A percentile compares a stretch with the other conserved stretches of the same genome.
phyloP scores from a whole-genome alignment of 2,888 invertebrate genomes.

The Microctonus aethiopoides region DNA sequence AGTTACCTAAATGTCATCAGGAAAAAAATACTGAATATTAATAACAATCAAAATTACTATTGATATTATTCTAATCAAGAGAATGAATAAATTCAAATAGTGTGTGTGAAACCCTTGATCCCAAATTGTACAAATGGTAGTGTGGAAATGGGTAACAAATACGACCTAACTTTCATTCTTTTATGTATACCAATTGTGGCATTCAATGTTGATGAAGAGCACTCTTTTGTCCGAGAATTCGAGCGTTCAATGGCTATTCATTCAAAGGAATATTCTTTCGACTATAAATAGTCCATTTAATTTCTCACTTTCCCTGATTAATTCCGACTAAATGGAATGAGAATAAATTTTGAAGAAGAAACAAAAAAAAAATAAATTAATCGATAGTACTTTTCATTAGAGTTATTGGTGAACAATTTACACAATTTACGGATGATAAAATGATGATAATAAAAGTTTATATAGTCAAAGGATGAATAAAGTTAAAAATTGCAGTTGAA shows the following conservation, averaged over 20 bases:
- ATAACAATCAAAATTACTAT: slow-evolving; percentile 39
- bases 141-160: not conserved
- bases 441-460: too few species aligned
- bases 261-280: not conserved
- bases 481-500: too few species aligned
- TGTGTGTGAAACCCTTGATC: not conserved
- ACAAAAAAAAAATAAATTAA: too few species aligned
- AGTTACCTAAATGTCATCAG: too few species aligned
- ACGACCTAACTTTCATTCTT: not conserved
- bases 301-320: not conserved
- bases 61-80: slow-evolving; percentile 4
- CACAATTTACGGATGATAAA: too few species aligned
- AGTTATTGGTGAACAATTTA: too few species aligned
- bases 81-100: not conserved
- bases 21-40: too few species aligned
- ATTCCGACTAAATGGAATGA: not conserved
- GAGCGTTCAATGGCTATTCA: not conserved
- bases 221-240: not conserved
- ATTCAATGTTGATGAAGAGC: not conserved
- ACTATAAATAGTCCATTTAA: not conserved
- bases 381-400: too few species aligned
- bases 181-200: not conserved
- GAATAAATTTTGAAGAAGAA: too few species aligned
- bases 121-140: not conserved
- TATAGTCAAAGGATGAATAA: too few species aligned